A percentile compares a stretch with the other conserved stretches of the same genome.
These are phyloP conservation scores for Vultur gryphus DNA, from an alignment of 2,797 vertebrate genomes.

Conservation along the genomic window DNA sequence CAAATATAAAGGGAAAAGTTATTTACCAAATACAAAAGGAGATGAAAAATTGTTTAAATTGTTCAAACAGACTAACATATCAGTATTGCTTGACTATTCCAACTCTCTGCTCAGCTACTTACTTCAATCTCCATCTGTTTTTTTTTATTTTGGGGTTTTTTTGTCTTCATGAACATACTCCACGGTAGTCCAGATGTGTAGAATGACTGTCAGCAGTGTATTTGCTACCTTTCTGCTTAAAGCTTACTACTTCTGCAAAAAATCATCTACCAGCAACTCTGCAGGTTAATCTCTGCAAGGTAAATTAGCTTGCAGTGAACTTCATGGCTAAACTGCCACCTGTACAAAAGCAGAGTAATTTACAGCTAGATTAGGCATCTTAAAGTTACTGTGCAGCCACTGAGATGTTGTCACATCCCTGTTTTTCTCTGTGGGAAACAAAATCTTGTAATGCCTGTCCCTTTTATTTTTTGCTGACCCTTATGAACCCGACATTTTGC, in stretches of 20 bases:
- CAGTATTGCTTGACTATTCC: rapidly evolving
- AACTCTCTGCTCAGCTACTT: background rate
- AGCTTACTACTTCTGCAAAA: background rate
- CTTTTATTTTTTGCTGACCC: background rate
- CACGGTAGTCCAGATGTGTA: rapidly evolving
- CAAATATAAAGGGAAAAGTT: background rate
- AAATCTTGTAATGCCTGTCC: background rate
- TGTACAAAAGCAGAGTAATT: background rate
- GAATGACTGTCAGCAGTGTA: background rate
- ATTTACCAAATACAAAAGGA: background rate
- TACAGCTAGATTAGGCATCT: background rate
- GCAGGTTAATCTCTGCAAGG: background rate
- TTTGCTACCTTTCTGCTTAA: background rate
- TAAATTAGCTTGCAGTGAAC: background rate
- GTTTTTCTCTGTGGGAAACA: background rate
- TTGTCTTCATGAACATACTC: background rate
- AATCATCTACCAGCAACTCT: background rate
- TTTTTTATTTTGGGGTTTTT: too few relatives aligned
- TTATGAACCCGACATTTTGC: background rate
- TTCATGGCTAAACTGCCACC: background rate
- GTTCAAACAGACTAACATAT: background rate
- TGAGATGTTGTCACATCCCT: background rate
- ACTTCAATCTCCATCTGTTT: background rate
- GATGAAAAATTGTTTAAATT: background rate
- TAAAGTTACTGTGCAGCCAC: background rate